These are phyloP conservation scores for Aquatica leii DNA, from an alignment of 2,888 invertebrate species.

Conservation along the genomic window DNA sequence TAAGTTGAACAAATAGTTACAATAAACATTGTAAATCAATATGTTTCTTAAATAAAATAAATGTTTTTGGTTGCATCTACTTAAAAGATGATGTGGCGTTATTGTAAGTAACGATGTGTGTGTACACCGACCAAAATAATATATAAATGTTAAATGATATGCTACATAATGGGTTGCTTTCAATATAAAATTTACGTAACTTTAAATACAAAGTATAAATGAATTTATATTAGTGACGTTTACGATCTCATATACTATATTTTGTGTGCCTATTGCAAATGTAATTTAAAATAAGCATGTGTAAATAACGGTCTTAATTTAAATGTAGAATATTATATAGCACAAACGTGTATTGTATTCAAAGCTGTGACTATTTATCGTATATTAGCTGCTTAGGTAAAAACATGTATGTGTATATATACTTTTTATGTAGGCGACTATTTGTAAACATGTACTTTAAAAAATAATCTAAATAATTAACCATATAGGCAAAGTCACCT, in stretches of 20 bases:
- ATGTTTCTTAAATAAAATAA: too few relatives aligned
- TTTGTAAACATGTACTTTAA: slow-evolving; percentile 6
- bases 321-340: slow-evolving; percentile 22
- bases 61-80: too few relatives aligned
- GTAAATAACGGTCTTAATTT: slow-evolving; percentile 23
- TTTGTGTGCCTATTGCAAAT: slow-evolving; percentile 36
- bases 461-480: slow-evolving; percentile 3
- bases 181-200: background rate
- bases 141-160: slow-evolving; percentile 18
- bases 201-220: slow-evolving; percentile 10
- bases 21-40: too few relatives aligned
- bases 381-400: slow-evolving; percentile 30
- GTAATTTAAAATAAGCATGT: slow-evolving; percentile 14
- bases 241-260: slow-evolving; percentile 25
- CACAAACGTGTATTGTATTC: slow-evolving; percentile 22
- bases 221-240: slow-evolving; percentile 11
- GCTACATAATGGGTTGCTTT: too few relatives aligned
- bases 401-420: slow-evolving; percentile 26
- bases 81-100: too few relatives aligned
- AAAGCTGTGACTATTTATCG: slow-evolving; percentile 32
- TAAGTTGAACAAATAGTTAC: too few relatives aligned
- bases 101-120: background rate
- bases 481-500: background rate
- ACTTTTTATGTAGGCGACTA: slow-evolving; percentile 4
- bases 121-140: slow-evolving; percentile 30